These are phyloP conservation scores for Ctenopoma kingsleyae DNA, from an alignment of 2,797 vertebrate species.

Conservation along the genomic window DNA sequence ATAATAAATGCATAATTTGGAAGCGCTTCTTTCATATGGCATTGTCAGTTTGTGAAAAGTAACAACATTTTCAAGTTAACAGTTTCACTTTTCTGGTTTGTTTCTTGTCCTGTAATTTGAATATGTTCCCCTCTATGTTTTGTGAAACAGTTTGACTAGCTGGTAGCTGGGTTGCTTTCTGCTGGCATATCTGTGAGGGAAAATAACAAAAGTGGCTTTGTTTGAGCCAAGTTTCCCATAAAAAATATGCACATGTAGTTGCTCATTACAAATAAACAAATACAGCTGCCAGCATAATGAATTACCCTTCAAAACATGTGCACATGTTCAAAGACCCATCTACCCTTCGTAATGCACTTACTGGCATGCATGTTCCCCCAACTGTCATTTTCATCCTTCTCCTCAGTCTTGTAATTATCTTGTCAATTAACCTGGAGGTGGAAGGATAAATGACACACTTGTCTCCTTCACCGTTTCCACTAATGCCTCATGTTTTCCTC, in stretches of 20 bases:
- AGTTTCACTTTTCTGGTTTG: constrained; percentile 26
- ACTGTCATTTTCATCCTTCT: constrained; percentile 41
- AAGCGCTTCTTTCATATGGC: too few species aligned
- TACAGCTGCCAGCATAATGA: constrained; percentile 71
- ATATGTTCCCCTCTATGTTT: constrained; percentile 39
- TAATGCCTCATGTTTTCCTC: constrained; percentile 36
- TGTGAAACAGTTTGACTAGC: constrained; percentile 35
- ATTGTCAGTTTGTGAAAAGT: neutral
- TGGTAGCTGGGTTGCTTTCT: constrained; percentile 22
- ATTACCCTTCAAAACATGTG: constrained; percentile 59
- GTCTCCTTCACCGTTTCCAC: constrained; percentile 39
- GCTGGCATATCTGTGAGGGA: constrained; percentile 41
- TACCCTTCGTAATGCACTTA: constrained; percentile 29
- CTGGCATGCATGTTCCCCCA: constrained; percentile 28
- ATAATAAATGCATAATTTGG: neutral
- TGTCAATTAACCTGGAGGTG: constrained; percentile 75
- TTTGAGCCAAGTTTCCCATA: constrained; percentile 58
- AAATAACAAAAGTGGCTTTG: constrained; percentile 42
- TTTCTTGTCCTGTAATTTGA: constrained; percentile 35
- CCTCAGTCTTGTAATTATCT: constrained; percentile 70
- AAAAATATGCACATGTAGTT: constrained; percentile 60
- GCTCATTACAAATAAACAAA: constrained; percentile 79
- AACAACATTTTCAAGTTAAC: constrained; percentile 16
- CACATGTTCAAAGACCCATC: constrained; percentile 47
- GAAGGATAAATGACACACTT: constrained; percentile 65